phyloP scores from a whole-genome alignment of 2,888 invertebrate species.

The Conomelus anceps region DNA sequence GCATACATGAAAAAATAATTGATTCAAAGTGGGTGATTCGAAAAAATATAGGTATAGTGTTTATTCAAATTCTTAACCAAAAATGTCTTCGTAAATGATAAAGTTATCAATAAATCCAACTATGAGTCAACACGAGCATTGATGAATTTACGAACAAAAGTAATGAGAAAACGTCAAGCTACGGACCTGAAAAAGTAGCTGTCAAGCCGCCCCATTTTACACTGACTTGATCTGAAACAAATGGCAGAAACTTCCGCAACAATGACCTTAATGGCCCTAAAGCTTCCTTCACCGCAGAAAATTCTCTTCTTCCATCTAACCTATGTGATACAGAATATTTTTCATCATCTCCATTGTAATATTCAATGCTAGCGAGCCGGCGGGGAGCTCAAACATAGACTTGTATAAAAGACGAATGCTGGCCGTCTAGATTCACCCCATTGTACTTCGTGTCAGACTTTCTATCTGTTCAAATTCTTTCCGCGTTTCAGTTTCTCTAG shows the following conservation, averaged over 20 bases:
- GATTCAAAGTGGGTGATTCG: too few relatives aligned
- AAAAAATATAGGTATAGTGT: too few relatives aligned
- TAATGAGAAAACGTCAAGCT: not conserved
- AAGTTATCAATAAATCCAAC: not conserved
- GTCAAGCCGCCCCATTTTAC: not conserved
- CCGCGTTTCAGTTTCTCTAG: not conserved
- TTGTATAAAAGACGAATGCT: not conserved
- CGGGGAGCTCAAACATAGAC: not conserved
- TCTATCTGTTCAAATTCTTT: not conserved
- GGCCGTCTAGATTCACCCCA: not conserved
- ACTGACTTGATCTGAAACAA: not conserved
- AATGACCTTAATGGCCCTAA: not conserved
- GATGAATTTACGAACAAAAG: not conserved
- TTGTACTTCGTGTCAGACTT: not conserved
- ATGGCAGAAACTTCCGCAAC: not conserved
- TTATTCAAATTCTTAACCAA: not conserved
- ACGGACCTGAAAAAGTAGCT: not conserved
- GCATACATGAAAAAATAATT: too few relatives aligned
- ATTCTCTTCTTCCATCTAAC: not conserved
- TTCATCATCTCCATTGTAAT: not conserved
- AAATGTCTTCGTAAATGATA: not conserved
- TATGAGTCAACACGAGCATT: not conserved
- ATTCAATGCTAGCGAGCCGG: not conserved
- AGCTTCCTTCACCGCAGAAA: not conserved
- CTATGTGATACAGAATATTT: not conserved